These are phyloP conservation scores for Dinomys branickii DNA, from an alignment of 2,113 vertebrate species.

Conservation along the genomic window DNA sequence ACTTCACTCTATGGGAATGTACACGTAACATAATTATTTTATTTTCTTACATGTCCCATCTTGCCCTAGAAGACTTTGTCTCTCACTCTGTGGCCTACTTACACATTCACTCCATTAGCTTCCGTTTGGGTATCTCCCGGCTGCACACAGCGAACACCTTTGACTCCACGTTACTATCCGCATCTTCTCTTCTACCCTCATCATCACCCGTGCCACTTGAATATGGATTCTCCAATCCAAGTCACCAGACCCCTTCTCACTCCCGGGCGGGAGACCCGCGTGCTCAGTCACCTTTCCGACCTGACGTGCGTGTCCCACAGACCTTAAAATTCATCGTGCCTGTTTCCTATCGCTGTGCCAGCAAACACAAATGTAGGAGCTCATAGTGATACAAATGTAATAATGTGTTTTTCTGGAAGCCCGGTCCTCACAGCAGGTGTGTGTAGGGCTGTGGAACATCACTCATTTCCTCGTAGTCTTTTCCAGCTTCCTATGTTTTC, in stretches of 20 bases:
- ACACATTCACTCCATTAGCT: not conserved
- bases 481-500: not conserved
- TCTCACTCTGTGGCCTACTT: not conserved
- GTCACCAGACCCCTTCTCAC: not conserved
- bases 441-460: not conserved
- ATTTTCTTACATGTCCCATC: not conserved
- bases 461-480: not conserved
- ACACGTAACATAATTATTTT: not conserved
- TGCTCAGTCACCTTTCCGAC: not conserved
- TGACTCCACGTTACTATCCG: not conserved
- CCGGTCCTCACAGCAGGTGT: not conserved
- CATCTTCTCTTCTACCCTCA: not conserved
- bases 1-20: not conserved
- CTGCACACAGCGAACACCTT: not conserved
- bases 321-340: not conserved
- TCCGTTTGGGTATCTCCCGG: not conserved
- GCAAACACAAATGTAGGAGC: not conserved
- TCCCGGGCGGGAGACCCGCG: not conserved
- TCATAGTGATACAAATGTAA: not conserved
- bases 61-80: not conserved
- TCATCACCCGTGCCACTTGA: not conserved
- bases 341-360: not conserved
- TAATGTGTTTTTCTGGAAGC: not conserved
- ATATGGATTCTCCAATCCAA: rapidly evolving
- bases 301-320: not conserved